These are phyloP conservation scores for Drosophila neotestacea DNA, from an alignment of 2,888 invertebrate genomes.

Conservation along the genomic window DNA sequence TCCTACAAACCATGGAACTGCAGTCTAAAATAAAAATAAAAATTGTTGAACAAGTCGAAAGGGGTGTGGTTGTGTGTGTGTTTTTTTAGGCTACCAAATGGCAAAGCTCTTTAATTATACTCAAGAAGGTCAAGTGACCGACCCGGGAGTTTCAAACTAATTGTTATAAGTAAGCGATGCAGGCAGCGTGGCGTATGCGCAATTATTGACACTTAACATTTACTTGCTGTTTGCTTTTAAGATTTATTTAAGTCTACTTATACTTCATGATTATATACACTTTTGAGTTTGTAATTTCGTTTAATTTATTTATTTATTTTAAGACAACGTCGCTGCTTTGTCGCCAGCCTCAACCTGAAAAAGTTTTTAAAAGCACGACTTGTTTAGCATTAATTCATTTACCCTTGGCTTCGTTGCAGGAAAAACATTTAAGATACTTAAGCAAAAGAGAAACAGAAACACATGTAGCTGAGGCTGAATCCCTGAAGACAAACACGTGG, in stretches of 20 bases:
- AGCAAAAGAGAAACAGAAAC: conserved; percentile 7
- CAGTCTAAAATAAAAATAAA: conserved; percentile 36
- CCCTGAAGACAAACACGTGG: conserved; percentile 4
- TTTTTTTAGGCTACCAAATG: conserved; percentile 52
- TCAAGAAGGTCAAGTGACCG: conserved; percentile 61
- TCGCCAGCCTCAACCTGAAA: background rate
- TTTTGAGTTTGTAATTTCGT: background rate
- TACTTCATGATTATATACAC: background rate
- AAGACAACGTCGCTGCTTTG: background rate
- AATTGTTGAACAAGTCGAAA: conserved; percentile 53
- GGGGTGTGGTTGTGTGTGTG: conserved; percentile 31
- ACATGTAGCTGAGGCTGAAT: conserved; percentile 16
- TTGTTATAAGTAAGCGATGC: conserved; percentile 36
- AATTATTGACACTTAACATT: conserved; percentile 39
- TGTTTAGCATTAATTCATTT: conserved; percentile 9
- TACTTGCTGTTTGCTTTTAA: background rate
- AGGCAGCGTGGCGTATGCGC: conserved; percentile 46
- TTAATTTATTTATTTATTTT: conserved; percentile 3
- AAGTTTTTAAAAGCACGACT: background rate
- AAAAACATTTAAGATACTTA: conserved; percentile 5
- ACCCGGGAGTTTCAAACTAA: conserved; percentile 38
- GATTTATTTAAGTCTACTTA: background rate
- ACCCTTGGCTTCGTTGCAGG: conserved; percentile 1
- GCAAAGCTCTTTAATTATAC: conserved; percentile 52
- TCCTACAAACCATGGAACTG: conserved; percentile 15